Conservation (phyloP, 2,113 vertebrate species). For the Formicarius rufipectus region DNA sequence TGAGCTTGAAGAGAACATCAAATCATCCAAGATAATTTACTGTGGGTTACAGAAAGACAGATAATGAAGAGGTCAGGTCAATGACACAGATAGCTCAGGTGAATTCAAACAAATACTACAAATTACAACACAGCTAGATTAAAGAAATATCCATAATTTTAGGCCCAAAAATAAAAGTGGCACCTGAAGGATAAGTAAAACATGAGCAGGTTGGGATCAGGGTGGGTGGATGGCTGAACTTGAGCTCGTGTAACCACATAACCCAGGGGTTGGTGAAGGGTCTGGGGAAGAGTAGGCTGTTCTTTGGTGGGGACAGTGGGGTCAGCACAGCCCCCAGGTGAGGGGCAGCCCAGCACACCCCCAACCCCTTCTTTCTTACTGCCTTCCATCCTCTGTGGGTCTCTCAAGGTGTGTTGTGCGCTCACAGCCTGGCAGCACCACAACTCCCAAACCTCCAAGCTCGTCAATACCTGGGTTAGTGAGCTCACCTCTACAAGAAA, state of each 20-base stretch:
- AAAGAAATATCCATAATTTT: too few species aligned
- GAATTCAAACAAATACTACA: neutral
- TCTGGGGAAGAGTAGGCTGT: accelerated
- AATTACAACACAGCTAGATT: neutral
- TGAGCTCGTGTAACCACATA: accelerated
- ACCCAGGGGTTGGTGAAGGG: too few species aligned
- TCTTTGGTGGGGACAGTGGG: accelerated
- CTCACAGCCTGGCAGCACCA: neutral
- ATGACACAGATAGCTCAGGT: neutral
- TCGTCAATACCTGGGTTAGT: neutral
- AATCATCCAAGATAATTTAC: slow-evolving; percentile 26
- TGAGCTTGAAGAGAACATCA: slow-evolving; percentile 47
- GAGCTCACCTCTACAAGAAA: neutral
- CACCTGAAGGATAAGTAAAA: neutral
- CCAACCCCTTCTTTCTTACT: accelerated
- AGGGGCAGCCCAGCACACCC: neutral
- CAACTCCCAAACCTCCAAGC: neutral
- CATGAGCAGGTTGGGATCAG: accelerated
- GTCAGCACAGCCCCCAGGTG: too few species aligned
- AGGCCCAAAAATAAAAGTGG: neutral
- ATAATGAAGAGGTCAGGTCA: neutral
- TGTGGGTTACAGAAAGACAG: neutral
- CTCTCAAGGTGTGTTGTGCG: accelerated
- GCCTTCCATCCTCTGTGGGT: too few species aligned
- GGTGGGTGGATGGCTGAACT: too few species aligned